phyloP scores from a whole-genome alignment of 2,113 vertebrate genomes.

The Progne subis region DNA sequence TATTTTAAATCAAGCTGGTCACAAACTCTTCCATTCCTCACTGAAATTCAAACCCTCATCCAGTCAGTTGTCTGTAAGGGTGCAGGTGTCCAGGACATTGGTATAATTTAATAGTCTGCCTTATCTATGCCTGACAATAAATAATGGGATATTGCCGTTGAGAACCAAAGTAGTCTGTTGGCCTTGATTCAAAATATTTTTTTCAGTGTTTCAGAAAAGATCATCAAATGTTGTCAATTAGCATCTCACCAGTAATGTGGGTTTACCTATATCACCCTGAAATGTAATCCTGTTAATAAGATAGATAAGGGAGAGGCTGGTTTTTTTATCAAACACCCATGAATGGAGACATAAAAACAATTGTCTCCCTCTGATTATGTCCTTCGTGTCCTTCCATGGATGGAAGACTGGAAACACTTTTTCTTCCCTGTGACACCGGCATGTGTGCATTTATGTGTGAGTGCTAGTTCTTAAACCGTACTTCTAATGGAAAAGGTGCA shows the following conservation, averaged over 20 bases:
- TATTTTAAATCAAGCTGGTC: background rate
- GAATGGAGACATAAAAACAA: background rate
- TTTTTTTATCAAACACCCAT: background rate
- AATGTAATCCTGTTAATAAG: conserved; percentile 15
- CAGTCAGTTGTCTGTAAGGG: background rate
- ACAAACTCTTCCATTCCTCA: background rate
- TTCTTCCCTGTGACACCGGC: background rate
- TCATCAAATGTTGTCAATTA: background rate
- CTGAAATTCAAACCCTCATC: background rate
- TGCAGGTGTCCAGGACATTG: background rate
- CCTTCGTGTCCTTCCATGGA: background rate
- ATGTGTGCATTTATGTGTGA: background rate
- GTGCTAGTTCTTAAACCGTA: background rate
- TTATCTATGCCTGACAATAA: conserved; percentile 29
- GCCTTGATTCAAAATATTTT: conserved; percentile 7
- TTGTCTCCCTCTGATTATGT: background rate
- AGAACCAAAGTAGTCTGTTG: conserved; percentile 20
- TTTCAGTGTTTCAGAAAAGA: background rate
- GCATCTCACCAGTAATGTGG: background rate
- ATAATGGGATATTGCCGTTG: background rate
- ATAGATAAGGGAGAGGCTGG: background rate
- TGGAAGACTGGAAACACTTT: background rate
- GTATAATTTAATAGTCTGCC: background rate
- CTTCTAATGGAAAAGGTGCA: background rate
- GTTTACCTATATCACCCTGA: background rate